Percentiles rank a stretch among this genome's conserved stretches.
Conservation (phyloP, 2,888 invertebrate species). For the Drepana falcataria region DNA sequence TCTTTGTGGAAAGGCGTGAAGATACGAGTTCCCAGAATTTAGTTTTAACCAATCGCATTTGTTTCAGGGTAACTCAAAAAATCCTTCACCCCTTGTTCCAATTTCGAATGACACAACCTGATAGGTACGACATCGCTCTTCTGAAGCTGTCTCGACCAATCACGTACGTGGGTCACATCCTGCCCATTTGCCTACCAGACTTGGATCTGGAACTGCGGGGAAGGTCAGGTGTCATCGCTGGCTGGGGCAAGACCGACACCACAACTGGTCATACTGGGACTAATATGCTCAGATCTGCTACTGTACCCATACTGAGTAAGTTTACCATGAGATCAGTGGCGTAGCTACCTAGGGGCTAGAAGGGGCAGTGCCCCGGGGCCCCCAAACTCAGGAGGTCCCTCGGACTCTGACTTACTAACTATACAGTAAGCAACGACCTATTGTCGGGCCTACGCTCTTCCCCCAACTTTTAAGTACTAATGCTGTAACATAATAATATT, state of each 20-base stretch:
- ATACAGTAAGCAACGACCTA: too few species aligned
- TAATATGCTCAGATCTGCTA: conserved; percentile 87
- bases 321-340: conserved; percentile 11
- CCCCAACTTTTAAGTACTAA: too few species aligned
- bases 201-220: conserved; percentile 54
- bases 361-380: too few species aligned
- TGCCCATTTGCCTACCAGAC: conserved; percentile 88
- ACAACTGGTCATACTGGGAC: conserved; percentile 87
- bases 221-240: conserved; percentile 81
- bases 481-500: too few species aligned
- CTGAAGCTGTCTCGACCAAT: conserved; percentile 85
- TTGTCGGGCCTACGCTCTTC: too few species aligned
- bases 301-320: conserved; percentile 88
- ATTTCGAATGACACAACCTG: conserved; percentile 89
- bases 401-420: too few species aligned
- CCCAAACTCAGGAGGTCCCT: too few species aligned
- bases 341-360: too few species aligned
- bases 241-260: conserved; percentile 90
- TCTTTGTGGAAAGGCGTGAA: too few species aligned
- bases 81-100: conserved; percentile 89
- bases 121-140: conserved; percentile 88
- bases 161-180: conserved; percentile 81
- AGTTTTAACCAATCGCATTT: too few species aligned
- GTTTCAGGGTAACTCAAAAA: conserved; percentile 82
- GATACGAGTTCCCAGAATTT: too few species aligned